Base-by-base conservation (phyloP, 2,888 invertebrate genomes). In the Diarsia mendica region DNA sequence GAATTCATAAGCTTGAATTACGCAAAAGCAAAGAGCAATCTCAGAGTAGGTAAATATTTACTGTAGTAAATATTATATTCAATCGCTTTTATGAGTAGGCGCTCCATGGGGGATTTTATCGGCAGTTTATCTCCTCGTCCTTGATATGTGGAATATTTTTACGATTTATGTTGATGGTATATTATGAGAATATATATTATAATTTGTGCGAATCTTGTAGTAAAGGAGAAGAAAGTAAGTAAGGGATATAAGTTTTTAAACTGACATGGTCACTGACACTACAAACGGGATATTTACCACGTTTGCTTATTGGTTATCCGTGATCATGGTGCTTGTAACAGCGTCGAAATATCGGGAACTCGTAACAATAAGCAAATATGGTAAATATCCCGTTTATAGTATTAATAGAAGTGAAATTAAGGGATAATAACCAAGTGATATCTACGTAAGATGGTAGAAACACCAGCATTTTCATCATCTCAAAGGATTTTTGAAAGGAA, bases 41-140 rank as follows among this genome's bases (percentile, higher is more conserved):
- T 33, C 33, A 0, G 18, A 10, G 18, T 33, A 8, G 8, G 11
- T 28, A 23, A 6, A 48, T 13, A 61, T 74, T 49, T 61, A n/a
- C 5, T 61, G 10, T 28, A 67, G 20, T 18, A 63, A 76, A 48
- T 28, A 67, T 44, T 71, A 48, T 28, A 67, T 44, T 71, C 49
- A 58, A 10, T 61, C 9, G 2, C 13, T 67, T 69, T 63, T 72
- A 79, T 48, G 60, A 72, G 39, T 55, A 55, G 15, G 1, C 67
- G 0, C 33, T 39, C 15, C 33, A 51, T 51, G 63, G 78, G 67
- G 33, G 67, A 64, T 74, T 79, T 74, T 74, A 80, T 79, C 33
- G 67, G 80, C 63, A 67, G 67, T 73, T 58, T 58, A 80, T 80
- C 15, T 51, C 33, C 5, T 18, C 60, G 81, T 0, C 61, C 66